These are phyloP conservation scores for Caenorhabditis sinica DNA, from an alignment of 2,888 invertebrate genomes.

Conservation along the genomic window DNA sequence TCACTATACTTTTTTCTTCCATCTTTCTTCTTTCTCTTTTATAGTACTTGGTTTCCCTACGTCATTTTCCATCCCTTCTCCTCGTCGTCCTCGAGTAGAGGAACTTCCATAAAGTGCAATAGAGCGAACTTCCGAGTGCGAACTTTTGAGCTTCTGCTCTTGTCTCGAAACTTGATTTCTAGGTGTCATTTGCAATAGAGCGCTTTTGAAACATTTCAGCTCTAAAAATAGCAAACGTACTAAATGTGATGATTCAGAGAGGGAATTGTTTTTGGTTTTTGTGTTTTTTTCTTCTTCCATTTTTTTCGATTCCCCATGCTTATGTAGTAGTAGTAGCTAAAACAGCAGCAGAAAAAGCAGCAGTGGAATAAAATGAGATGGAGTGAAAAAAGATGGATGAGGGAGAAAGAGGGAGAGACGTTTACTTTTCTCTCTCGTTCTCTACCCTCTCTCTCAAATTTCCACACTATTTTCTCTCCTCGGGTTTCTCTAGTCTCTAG, in stretches of 20 bases:
- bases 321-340: slow-evolving; percentile 24
- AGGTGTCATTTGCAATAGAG: neutral
- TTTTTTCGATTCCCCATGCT: neutral
- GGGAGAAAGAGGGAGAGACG: neutral
- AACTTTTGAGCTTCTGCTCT: neutral
- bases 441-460: slow-evolving; percentile 4
- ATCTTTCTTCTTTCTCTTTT: neutral
- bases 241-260: slow-evolving; percentile 30
- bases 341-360: neutral
- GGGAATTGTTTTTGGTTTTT: slow-evolving; percentile 44
- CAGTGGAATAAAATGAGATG: slow-evolving; percentile 28
- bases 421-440: neutral
- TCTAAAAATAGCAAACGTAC: neutral
- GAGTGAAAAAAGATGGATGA: neutral
- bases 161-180: neutral
- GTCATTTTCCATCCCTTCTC: neutral
- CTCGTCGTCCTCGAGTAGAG: neutral
- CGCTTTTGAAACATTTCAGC: neutral
- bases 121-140: neutral
- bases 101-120: neutral
- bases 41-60: neutral
- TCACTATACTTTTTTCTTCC: neutral
- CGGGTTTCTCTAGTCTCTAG: slow-evolving; percentile 1
- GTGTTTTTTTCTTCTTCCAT: slow-evolving; percentile 10
- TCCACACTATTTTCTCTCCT: neutral